A percentile compares a stretch with the other conserved stretches of the same genome.
Evolutionary conservation across 2,113 vertebrate species (phyloP).

Genomic region (Lophura nycthemera): DNA sequence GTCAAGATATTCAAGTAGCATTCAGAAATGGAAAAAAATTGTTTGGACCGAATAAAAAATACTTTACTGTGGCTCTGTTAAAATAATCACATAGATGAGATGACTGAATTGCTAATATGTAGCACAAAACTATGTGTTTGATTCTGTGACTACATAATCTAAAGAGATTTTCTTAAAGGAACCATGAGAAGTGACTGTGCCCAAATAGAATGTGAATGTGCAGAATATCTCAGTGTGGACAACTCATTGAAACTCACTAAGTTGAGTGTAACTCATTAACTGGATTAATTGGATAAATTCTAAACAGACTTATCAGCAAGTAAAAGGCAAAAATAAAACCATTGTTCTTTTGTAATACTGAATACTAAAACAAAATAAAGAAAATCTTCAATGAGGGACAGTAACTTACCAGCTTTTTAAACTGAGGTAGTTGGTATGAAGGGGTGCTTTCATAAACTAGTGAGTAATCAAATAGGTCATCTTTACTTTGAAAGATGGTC

Average conservation of each 20-base stretch:
- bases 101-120: not conserved
- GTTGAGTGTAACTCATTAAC: not conserved
- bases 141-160: not conserved
- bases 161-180: not conserved
- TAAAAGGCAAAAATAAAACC: not conserved
- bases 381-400: rapidly evolving
- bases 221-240: not conserved
- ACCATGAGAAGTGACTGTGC: not conserved
- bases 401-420: not conserved
- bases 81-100: not conserved
- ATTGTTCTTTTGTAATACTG: not conserved
- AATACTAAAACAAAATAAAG: not conserved
- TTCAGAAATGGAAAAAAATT: not conserved
- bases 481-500: not conserved
- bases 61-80: not conserved
- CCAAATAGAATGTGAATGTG: not conserved
- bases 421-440: not conserved
- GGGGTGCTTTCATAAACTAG: not conserved
- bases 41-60: not conserved
- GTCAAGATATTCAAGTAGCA: not conserved
- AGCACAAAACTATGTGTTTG: not conserved
- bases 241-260: not conserved
- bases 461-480: not conserved
- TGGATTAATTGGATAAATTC: not conserved
- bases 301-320: not conserved